Evolutionary conservation across 1,140 invertebrate genomes (phyloP), one percentile per base, ranked within the genome.

Genomic region (Agrypnia vestita): DNA sequence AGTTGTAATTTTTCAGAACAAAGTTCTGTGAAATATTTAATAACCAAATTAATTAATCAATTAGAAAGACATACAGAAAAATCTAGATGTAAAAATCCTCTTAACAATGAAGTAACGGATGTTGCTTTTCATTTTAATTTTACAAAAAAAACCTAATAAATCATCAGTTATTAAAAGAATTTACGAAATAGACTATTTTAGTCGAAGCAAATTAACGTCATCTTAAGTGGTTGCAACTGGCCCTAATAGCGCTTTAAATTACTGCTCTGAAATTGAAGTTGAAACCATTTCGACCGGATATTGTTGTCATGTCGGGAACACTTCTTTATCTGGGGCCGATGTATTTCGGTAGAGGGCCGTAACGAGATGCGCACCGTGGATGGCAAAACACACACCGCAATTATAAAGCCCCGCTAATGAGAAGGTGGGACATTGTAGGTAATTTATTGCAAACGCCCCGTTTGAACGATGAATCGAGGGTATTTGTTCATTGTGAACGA

Each of bases 201-300:
- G 11, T 59, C 8, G 10, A 59, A 21, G 55, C 15, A 21, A 19
- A 59, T 19, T 59, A 59, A 7, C 51, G 11, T 13, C 17, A 21
- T 11, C 9, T 19, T 59, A 21, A 9, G 55, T 19, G 9, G 55
- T 15, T 59, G 15, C 15, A 17, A 17, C 19, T 56, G 53, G 53
- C 3, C 55, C 21, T n/a, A 67, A 67, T 67, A 43, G 35, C 43
- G 49, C 67, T 53, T 69, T n/a, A 69, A 69, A 71, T 71, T 49
- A 17, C 46, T 25, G 12, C 10, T 15, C 21, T 47, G 46, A 71
- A 71, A 51, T 71, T 51, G 46, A 19, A 71, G 67, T 12, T 51
- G 21, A 71, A 71, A 71, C 67, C 10, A 49, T 71, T 61, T 35
- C 17, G 44, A 76, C 73, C 73, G 73, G 73, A 76, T 76, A 76